A percentile compares a stretch with the other conserved stretches of the same genome.
Conservation (phyloP, 2,888 invertebrate species). For the Drosophila suboccidentalis region DNA sequence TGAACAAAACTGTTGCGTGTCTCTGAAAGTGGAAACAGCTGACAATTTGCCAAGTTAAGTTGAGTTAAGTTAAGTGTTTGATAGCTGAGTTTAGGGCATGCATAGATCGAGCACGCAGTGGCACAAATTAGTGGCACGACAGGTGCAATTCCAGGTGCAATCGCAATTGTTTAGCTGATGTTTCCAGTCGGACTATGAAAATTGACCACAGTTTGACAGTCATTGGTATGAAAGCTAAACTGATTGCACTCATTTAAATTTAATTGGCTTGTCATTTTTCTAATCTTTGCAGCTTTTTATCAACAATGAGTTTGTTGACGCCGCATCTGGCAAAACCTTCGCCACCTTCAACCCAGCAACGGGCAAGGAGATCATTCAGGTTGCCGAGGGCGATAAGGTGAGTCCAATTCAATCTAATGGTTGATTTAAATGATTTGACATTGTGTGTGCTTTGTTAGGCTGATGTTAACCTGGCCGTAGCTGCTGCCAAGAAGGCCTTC, state of each 20-base stretch:
- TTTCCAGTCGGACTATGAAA: conserved; percentile 7
- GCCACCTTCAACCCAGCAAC: conserved; percentile 93
- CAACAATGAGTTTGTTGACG: conserved; percentile 93
- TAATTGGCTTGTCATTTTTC: not conserved
- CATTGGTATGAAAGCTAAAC: not conserved
- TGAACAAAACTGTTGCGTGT: conserved; percentile 53
- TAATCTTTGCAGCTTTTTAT: conserved; percentile 89
- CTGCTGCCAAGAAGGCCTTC: conserved; percentile 92
- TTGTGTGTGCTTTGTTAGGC: conserved; percentile 86
- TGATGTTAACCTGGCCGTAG: conserved; percentile 93
- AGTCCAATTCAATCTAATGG: conserved; percentile 26
- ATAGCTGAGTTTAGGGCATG: conserved; percentile 7
- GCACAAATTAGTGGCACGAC: conserved; percentile 38
- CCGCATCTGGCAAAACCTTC: conserved; percentile 94
- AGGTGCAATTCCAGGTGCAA: conserved; percentile 9
- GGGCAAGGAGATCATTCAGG: conserved; percentile 90
- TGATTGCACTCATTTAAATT: not conserved
- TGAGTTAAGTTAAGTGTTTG: conserved; percentile 21
- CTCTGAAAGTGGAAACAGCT: conserved; percentile 7
- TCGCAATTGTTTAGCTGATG: not conserved
- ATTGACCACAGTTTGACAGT: conserved; percentile 28
- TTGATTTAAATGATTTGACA: not conserved
- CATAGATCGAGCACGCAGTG: conserved; percentile 14
- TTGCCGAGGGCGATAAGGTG: conserved; percentile 95
- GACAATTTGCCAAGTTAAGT: conserved; percentile 37